A percentile compares a stretch with the other conserved stretches of the same genome.
Conservation (phyloP, 2,888 invertebrate species). For the Lymantria monacha region DNA sequence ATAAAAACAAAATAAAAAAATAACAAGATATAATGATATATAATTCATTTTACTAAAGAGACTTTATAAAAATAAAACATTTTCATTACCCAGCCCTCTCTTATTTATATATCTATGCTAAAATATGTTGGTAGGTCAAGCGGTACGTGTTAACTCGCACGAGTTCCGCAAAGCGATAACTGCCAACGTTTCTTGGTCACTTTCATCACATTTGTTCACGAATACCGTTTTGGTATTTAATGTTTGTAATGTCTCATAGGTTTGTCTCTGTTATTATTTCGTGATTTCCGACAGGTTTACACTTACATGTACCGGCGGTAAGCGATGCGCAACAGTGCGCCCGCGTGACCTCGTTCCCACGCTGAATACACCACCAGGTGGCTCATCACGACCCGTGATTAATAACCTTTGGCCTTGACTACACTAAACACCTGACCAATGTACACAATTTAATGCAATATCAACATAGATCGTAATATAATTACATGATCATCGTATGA, state of each 20-base stretch:
- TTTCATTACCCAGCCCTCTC: not conserved
- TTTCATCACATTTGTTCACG: constrained; percentile 28
- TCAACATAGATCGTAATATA: too few relatives aligned
- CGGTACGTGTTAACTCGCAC: constrained; percentile 21
- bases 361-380: constrained; percentile 48
- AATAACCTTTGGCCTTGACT: constrained; percentile 50
- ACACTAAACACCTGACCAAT: constrained; percentile 29
- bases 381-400: constrained; percentile 50
- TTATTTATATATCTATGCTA: constrained; percentile 7
- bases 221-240: constrained; percentile 14
- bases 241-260: constrained; percentile 5
- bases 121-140: constrained; percentile 30
- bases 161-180: constrained; percentile 21
- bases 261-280: constrained; percentile 22
- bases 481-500: too few relatives aligned
- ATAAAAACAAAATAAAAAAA: too few relatives aligned
- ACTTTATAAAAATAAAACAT: too few relatives aligned
- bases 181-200: constrained; percentile 18
- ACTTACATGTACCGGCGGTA: constrained; percentile 43
- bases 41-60: too few relatives aligned
- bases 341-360: constrained; percentile 79
- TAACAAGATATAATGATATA: too few relatives aligned
- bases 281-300: constrained; percentile 27
- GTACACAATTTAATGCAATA: constrained; percentile 5
- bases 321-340: constrained; percentile 67